Base-by-base conservation (phyloP, 2,888 invertebrate species). In the Chromoteleia sp. region DNA sequence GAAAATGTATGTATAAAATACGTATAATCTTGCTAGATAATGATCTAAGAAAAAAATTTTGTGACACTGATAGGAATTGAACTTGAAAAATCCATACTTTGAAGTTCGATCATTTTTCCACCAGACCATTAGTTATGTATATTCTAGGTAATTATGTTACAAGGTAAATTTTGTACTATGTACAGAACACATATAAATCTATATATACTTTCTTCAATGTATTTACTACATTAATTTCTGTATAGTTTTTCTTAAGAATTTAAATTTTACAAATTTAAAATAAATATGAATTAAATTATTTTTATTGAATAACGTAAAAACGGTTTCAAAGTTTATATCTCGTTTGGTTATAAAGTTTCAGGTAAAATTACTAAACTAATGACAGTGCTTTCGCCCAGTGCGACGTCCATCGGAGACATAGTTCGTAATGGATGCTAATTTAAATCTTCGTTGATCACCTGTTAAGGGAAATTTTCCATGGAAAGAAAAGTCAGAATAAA, bases 391-490 rank as follows among this genome's bases (percentile, higher is more conserved):
- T 45, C 14, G 21, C n/a, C 41, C 67, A 54, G 54, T 67, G 39
- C 50, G 14, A 65, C 67, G 67, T 67, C 25, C 52, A 25, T 29
- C 54, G 43, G 30, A 41, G 54, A 48, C 12, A 12, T 25, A 68
- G 43, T 56, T 56, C 56, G 39, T 68, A 68, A 68, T 68, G 68
- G 45, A 68, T 56, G 68, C 56, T 68, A 56, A 56, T 56, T 68
- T 56, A 56, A 68, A 68, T 56, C 56, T 68, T 41, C 43, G 68
- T 45, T 56, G 68, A 68, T 67, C 54, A 36, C 41, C 56, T 68
- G 68, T 68, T 68, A 56, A 43, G 68, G 21, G 41, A 68, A 43
- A 56, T 56, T 68, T 54, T 41, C 21, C 30, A 19, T 12, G 33
- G 14, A 50, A 67, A 54, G 54, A 29, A 54, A 41, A 67, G 39